These are phyloP conservation scores for Todus mexicanus DNA, from an alignment of 2,797 vertebrate species.

Conservation along the genomic window DNA sequence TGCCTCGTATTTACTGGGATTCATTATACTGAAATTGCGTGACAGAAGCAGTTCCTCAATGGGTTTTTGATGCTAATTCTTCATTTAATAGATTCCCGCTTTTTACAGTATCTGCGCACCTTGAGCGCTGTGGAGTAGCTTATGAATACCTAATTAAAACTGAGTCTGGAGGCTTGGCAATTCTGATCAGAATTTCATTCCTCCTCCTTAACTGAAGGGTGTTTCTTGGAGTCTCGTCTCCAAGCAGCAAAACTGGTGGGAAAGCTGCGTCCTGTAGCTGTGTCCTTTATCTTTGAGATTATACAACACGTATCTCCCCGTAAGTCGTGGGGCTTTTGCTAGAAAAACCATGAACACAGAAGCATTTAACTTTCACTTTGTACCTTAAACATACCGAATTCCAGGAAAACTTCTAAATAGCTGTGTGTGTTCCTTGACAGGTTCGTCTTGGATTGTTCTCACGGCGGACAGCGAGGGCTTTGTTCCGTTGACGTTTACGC, in stretches of 20 bases:
- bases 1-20: background rate
- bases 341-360: background rate
- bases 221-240: background rate
- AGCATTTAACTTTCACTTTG: background rate
- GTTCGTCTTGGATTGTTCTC: conserved; percentile 88
- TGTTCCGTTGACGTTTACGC: conserved; percentile 84
- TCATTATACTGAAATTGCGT: background rate
- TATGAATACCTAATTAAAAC: background rate
- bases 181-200: background rate
- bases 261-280: background rate
- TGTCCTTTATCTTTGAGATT: background rate
- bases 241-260: background rate
- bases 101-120: background rate
- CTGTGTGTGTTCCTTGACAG: conserved; percentile 63
- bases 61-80: background rate
- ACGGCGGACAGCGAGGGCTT: conserved; percentile 89
- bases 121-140: background rate
- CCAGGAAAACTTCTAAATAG: background rate
- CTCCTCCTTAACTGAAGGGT: background rate
- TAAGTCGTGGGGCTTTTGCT: background rate
- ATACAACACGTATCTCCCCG: background rate
- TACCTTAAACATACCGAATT: background rate
- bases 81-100: background rate
- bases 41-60: background rate
- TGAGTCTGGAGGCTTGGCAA: background rate